Evolutionary conservation across 2,888 invertebrate genomes (phyloP).

Genomic region (Bruchidius siliquastri): DNA sequence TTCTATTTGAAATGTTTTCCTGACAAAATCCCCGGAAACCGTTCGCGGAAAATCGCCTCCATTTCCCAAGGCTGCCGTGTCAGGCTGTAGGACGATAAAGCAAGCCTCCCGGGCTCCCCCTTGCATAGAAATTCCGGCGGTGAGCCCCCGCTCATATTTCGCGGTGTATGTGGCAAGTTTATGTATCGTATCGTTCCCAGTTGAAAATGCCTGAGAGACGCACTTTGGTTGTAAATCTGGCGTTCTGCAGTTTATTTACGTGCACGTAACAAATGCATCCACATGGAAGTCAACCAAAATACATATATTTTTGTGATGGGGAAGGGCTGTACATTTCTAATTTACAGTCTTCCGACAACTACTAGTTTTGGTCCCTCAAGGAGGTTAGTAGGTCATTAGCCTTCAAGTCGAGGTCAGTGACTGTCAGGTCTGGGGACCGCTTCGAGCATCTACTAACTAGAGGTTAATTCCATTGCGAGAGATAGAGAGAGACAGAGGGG

Average conservation of each 20-base stretch:
- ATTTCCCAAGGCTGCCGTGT: neutral
- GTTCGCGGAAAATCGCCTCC: neutral
- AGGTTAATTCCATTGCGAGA: no score
- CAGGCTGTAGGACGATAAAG: neutral
- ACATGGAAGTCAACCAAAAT: neutral
- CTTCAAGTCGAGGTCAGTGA: no score
- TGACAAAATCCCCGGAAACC: neutral
- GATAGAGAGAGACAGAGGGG: no score
- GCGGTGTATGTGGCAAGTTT: neutral
- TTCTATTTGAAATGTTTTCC: neutral
- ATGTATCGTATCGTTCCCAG: neutral
- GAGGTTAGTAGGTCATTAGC: no score
- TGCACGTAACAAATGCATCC: neutral
- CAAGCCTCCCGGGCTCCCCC: neutral
- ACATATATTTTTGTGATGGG: neutral
- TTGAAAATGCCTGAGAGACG: constrained; percentile 28
- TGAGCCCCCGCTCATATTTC: neutral
- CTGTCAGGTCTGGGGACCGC: no score
- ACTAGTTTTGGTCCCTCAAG: no score
- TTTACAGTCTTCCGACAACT: no score
- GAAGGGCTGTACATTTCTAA: neutral
- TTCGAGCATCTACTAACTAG: no score
- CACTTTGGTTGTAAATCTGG: constrained; percentile 32
- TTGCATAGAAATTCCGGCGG: neutral
- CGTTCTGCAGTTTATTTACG: constrained; percentile 24